Percentiles rank a stretch among this genome's conserved stretches.
phyloP scores from a whole-genome alignment of 2,797 vertebrate genomes.

The Squalus acanthias region DNA sequence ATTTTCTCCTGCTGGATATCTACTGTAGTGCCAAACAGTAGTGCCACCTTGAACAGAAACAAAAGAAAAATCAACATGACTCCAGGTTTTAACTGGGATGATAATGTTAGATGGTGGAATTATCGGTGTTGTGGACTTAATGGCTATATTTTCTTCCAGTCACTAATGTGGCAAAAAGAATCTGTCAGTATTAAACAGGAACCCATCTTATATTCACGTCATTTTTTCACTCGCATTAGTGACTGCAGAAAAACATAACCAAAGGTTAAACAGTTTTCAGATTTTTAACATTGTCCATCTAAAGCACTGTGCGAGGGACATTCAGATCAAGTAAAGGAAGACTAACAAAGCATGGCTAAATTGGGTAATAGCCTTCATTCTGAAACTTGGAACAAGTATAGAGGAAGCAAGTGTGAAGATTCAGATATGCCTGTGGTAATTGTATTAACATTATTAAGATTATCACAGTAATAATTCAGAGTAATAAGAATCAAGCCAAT shows the following conservation, averaged over 20 bases:
- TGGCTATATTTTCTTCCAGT: neutral
- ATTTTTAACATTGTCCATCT: neutral
- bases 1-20: neutral
- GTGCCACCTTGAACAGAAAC: neutral
- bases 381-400: neutral
- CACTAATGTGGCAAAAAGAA: neutral
- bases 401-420: neutral
- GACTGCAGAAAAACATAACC: neutral
- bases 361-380: neutral
- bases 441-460: neutral
- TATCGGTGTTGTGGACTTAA: neutral
- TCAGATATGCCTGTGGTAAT: neutral
- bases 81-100: neutral
- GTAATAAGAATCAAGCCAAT: neutral
- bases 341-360: neutral
- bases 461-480: neutral
- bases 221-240: neutral
- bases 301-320: neutral
- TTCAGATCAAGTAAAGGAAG: neutral
- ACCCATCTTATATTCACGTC: neutral
- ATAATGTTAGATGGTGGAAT: neutral
- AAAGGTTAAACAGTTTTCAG: neutral
- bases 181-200: neutral
- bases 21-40: neutral
- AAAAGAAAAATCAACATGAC: neutral